Evolutionary conservation across 2,113 vertebrate genomes (phyloP).

Genomic region (Podocnemis expansa): DNA sequence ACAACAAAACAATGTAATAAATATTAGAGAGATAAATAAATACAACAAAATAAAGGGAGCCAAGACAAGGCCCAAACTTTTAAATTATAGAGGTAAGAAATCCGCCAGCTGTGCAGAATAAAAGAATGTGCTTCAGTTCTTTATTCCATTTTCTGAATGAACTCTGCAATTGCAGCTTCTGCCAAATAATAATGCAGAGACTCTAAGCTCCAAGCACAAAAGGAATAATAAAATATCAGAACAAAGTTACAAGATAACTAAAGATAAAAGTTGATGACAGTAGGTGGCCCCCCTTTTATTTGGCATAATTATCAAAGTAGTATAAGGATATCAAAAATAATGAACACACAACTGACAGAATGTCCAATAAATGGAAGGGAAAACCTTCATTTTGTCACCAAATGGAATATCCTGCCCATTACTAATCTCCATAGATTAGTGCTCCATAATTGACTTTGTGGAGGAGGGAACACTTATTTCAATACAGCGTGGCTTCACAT

Average conservation of each 20-base stretch:
- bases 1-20: constrained; percentile 7
- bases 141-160: constrained; percentile 39
- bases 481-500: not conserved
- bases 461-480: constrained; percentile 36
- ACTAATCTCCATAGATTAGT: constrained; percentile 20
- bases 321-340: not conserved
- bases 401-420: constrained; percentile 3
- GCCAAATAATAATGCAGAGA: constrained; percentile 7
- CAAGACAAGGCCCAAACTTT: constrained; percentile 34
- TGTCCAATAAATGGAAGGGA: constrained; percentile 5
- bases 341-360: not conserved
- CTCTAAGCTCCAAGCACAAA: constrained; percentile 15
- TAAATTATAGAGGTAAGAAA: not conserved
- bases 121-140: constrained; percentile 32
- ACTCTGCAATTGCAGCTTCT: constrained; percentile 4
- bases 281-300: not conserved
- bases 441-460: not conserved
- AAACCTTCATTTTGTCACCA: not conserved
- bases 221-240: constrained; percentile 15
- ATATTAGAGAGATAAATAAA: not conserved
- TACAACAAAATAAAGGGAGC: not conserved
- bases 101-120: constrained; percentile 22
- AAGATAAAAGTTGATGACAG: constrained; percentile 22
- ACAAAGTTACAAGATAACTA: not conserved
- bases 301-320: not conserved